phyloP scores from a whole-genome alignment of 92 coral and sea anemone genomes.

The Montipora capitata region DNA sequence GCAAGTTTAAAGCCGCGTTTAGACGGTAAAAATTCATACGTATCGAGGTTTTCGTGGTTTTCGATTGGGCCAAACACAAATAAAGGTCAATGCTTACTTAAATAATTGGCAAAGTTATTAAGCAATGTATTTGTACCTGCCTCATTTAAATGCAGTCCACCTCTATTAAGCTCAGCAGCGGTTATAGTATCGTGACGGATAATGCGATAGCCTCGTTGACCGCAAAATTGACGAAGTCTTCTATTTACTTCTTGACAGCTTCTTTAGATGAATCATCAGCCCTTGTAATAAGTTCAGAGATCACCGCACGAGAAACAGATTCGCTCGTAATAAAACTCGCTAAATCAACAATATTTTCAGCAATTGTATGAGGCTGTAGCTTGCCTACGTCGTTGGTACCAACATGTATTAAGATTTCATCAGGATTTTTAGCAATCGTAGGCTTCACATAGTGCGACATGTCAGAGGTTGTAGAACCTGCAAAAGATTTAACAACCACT shows the following conservation, averaged over 20 bases:
- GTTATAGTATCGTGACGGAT: too few relatives aligned
- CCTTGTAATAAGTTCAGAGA: not conserved
- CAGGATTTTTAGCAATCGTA: not conserved
- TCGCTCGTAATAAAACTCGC: not conserved
- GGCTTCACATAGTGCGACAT: not conserved
- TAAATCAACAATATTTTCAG: not conserved
- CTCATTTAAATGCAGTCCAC: slow-evolving; percentile 33
- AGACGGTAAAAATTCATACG: too few relatives aligned
- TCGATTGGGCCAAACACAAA: too few relatives aligned
- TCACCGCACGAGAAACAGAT: not conserved
- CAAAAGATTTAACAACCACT: too few relatives aligned
- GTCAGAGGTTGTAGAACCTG: too few relatives aligned
- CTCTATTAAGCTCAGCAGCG: not conserved
- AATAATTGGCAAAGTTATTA: too few relatives aligned
- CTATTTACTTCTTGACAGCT: not conserved
- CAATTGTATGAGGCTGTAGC: not conserved
- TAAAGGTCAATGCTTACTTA: too few relatives aligned
- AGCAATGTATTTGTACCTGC: not conserved
- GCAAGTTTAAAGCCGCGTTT: too few relatives aligned
- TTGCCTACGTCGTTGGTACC: not conserved
- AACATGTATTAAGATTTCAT: not conserved
- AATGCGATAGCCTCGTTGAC: too few relatives aligned
- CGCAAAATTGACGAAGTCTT: not conserved
- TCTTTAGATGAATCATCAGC: not conserved
- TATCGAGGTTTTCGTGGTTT: too few relatives aligned